Evolutionary conservation across 2,797 vertebrate genomes (phyloP).

Genomic region (Sparus aurata): DNA sequence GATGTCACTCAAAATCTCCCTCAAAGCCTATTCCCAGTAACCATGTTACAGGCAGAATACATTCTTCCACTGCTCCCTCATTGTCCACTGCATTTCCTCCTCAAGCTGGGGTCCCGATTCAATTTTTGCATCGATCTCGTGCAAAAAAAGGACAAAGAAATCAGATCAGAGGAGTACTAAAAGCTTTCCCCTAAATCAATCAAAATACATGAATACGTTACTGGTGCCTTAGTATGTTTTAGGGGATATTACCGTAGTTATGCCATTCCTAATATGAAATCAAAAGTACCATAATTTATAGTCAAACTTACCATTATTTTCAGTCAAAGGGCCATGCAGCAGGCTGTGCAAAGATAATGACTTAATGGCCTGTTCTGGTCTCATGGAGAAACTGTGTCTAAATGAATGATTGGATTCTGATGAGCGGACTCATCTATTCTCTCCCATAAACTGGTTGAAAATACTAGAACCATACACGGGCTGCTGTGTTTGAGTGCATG

Average conservation of each 20-base stretch:
- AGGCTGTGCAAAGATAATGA: conserved; percentile 51
- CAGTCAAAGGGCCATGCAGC: conserved; percentile 52
- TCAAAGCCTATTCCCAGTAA: conserved; percentile 82
- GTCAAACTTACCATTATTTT: conserved; percentile 69
- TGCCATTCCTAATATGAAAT: conserved; percentile 75
- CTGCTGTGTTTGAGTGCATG: conserved; percentile 34
- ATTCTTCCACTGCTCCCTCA: conserved; percentile 77
- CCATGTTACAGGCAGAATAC: conserved; percentile 80
- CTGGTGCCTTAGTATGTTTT: conserved; percentile 72
- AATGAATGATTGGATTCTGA: conserved; percentile 52
- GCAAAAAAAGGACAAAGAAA: conserved; percentile 79
- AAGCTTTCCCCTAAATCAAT: conserved; percentile 85
- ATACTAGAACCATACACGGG: conserved; percentile 30
- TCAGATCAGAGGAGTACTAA: conserved; percentile 83
- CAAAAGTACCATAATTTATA: conserved; percentile 65
- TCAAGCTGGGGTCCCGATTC: conserved; percentile 69
- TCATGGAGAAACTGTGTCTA: conserved; percentile 49
- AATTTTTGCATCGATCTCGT: conserved; percentile 85
- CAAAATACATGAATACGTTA: conserved; percentile 81
- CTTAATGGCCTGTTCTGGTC: conserved; percentile 57
- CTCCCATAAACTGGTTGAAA: conserved; percentile 12
- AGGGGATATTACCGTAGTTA: conserved; percentile 74
- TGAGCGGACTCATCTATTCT: conserved; percentile 47
- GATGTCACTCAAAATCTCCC: conserved; percentile 78
- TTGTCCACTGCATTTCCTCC: conserved; percentile 74